phyloP scores from a whole-genome alignment of 1,140 invertebrate genomes.

The Steinernema feltiae region DNA sequence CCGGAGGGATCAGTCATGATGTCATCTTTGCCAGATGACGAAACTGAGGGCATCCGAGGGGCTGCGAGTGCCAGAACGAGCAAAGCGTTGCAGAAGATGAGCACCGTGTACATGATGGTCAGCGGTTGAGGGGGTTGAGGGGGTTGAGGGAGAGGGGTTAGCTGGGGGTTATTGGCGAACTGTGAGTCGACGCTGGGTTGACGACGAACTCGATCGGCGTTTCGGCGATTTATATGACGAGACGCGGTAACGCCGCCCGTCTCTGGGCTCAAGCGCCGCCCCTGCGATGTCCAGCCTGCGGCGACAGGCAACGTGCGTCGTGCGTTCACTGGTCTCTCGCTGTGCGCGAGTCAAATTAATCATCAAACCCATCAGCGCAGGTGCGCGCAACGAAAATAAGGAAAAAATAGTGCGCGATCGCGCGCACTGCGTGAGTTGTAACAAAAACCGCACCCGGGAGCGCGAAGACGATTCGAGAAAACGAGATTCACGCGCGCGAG shows the following conservation, averaged over 20 bases:
- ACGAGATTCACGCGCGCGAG: background rate
- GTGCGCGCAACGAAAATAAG: background rate
- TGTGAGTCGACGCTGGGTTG: background rate
- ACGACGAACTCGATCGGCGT: background rate
- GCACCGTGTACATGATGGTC: background rate
- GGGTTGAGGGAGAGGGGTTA: background rate
- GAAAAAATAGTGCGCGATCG: background rate
- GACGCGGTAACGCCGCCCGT: background rate
- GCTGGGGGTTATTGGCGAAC: too few species aligned
- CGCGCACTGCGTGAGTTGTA: too few species aligned
- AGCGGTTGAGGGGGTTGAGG: background rate
- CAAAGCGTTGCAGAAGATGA: background rate
- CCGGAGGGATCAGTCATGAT: background rate
- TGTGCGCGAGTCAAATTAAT: background rate
- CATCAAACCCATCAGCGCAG: background rate
- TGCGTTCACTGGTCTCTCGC: slow-evolving; percentile 2
- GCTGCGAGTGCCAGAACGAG: background rate
- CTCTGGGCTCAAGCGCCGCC: background rate
- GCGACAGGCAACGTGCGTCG: background rate
- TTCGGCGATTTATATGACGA: slow-evolving; percentile 5
- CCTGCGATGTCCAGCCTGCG: background rate
- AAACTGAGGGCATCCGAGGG: background rate
- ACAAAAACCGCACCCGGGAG: background rate
- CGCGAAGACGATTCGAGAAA: background rate
- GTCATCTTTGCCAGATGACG: background rate